Conservation (phyloP, 2,113 vertebrate genomes). For the Rafetus swinhoei region DNA sequence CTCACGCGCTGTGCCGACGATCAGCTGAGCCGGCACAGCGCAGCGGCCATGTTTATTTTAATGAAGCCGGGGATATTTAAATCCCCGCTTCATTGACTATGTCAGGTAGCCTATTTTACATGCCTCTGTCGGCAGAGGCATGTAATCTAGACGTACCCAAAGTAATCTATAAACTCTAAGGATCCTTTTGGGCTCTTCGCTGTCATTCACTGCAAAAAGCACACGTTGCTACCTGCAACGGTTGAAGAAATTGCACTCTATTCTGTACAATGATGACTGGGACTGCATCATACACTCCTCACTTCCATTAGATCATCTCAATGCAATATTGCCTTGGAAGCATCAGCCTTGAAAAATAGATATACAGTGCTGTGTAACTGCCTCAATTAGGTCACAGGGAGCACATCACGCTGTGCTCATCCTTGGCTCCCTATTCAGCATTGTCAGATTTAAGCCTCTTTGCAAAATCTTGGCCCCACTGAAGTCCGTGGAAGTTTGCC, state of each 20-base stretch:
- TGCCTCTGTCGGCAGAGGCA: too few species aligned
- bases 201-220: neutral
- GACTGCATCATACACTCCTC: rapidly evolving
- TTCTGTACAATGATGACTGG: neutral
- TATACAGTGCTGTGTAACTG: neutral
- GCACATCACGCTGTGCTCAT: neutral
- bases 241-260: neutral
- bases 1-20: too few species aligned
- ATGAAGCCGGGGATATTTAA: too few species aligned
- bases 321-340: neutral
- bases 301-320: neutral
- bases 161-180: neutral
- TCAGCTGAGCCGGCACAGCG: too few species aligned
- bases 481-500: neutral
- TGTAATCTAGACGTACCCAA: neutral
- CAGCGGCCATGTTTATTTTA: too few species aligned
- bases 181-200: neutral
- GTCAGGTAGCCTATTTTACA: too few species aligned
- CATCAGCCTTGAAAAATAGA: too few species aligned
- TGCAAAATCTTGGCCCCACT: neutral
- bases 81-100: too few species aligned
- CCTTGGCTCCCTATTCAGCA: neutral
- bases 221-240: rapidly evolving
- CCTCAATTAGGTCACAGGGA: rapidly evolving
- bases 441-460: neutral